These are phyloP conservation scores for Pelodiscus sinensis DNA, from an alignment of 2,113 vertebrate genomes.

Conservation along the genomic window DNA sequence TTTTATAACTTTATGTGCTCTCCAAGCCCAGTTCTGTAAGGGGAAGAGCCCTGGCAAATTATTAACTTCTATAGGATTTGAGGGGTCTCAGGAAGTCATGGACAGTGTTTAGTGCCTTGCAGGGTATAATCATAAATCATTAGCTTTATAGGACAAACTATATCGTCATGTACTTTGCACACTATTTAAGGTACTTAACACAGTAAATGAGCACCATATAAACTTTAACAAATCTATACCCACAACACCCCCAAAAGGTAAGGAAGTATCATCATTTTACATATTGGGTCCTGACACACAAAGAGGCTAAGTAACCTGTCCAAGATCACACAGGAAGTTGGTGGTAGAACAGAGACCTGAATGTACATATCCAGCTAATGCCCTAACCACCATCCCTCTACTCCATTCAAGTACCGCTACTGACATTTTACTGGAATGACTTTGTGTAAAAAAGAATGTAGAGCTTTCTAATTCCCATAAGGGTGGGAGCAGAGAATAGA, in stretches of 20 bases:
- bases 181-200: neutral
- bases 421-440: neutral
- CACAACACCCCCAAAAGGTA: neutral
- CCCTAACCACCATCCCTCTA: too few species aligned
- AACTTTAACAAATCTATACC: neutral
- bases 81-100: neutral
- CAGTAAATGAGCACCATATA: neutral
- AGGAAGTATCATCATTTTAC: neutral
- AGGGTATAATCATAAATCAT: neutral
- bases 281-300: neutral
- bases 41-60: neutral
- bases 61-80: neutral
- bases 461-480: neutral
- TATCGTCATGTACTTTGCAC: neutral
- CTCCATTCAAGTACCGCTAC: neutral
- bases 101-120: neutral
- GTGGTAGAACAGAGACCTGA: rapidly evolving
- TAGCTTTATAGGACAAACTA: neutral
- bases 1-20: neutral
- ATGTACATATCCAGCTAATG: neutral
- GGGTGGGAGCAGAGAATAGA: neutral
- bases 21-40: neutral
- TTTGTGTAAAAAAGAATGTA: neutral
- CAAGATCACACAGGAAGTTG: neutral
- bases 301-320: neutral